Evolutionary conservation across 2,797 vertebrate species (phyloP).

Genomic region (Sebastes diaconus): DNA sequence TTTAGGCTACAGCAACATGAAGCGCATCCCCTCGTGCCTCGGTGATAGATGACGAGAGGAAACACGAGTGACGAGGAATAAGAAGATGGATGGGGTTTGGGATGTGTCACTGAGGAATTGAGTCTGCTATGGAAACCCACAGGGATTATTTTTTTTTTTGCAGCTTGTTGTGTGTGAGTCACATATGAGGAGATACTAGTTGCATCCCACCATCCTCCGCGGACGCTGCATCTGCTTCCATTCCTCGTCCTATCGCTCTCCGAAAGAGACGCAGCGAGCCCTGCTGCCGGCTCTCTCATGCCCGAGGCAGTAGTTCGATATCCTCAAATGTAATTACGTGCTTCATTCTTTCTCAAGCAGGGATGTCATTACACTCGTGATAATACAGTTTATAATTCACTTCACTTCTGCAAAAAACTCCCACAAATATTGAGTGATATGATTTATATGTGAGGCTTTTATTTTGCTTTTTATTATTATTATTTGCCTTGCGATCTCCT

Average conservation of each 20-base stretch:
- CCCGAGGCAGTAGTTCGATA: slow-evolving; percentile 4
- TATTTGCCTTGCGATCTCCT: slow-evolving; percentile 7
- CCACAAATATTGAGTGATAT: neutral
- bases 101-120: neutral
- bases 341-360: slow-evolving; percentile 11
- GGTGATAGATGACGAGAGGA: slow-evolving; percentile 37
- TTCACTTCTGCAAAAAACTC: slow-evolving; percentile 3
- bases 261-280: neutral
- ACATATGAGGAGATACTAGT: neutral
- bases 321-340: slow-evolving; percentile 32
- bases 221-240: neutral
- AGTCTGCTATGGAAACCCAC: slow-evolving; percentile 6
- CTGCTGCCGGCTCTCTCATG: slow-evolving; percentile 2
- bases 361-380: neutral
- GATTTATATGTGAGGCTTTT: slow-evolving; percentile 15
- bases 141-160: neutral
- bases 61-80: slow-evolving; percentile 16
- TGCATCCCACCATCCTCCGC: neutral
- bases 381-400: slow-evolving; percentile 21
- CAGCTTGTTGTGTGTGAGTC: neutral
- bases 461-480: slow-evolving; percentile 13
- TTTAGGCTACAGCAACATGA: slow-evolving; percentile 21
- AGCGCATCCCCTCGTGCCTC: slow-evolving; percentile 9
- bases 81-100: slow-evolving; percentile 26
- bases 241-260: slow-evolving; percentile 4